Conservation (phyloP, 2,888 invertebrate genomes). For the Chymomyza amoena region DNA sequence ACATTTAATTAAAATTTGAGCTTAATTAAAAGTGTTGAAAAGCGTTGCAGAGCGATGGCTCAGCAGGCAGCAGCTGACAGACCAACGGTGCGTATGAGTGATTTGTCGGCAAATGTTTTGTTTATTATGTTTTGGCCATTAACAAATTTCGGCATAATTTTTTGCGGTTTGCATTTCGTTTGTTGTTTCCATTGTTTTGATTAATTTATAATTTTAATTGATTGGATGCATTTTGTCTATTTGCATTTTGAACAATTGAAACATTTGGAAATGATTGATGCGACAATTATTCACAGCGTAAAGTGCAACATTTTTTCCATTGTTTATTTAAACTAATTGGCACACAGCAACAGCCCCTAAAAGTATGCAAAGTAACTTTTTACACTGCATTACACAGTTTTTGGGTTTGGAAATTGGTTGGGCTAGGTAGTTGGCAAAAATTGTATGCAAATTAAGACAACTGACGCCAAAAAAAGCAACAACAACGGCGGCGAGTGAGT, state of each 20-base stretch:
- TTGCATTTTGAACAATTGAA: neutral
- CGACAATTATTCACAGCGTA: neutral
- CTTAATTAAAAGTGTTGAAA: neutral
- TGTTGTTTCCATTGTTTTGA: neutral
- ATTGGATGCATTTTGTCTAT: neutral
- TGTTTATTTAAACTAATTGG: neutral
- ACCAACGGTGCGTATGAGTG: neutral
- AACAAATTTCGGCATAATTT: neutral
- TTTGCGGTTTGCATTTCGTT: neutral
- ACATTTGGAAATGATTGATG: neutral
- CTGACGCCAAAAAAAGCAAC: neutral
- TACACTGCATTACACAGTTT: neutral
- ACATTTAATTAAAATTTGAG: conserved; percentile 65
- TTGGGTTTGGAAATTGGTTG: neutral
- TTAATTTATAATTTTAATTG: neutral
- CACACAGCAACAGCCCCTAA: neutral
- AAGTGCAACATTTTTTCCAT: neutral
- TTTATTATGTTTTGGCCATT: neutral
- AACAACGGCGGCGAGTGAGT: neutral
- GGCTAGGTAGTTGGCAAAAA: neutral
- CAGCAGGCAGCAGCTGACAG: neutral
- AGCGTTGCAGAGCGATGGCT: neutral
- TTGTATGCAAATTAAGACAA: neutral
- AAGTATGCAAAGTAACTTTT: neutral
- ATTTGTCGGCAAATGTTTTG: neutral